Percentiles rank a stretch among this genome's conserved stretches.
Conservation (phyloP, 2,888 invertebrate species). For the Tortricodes alternella region DNA sequence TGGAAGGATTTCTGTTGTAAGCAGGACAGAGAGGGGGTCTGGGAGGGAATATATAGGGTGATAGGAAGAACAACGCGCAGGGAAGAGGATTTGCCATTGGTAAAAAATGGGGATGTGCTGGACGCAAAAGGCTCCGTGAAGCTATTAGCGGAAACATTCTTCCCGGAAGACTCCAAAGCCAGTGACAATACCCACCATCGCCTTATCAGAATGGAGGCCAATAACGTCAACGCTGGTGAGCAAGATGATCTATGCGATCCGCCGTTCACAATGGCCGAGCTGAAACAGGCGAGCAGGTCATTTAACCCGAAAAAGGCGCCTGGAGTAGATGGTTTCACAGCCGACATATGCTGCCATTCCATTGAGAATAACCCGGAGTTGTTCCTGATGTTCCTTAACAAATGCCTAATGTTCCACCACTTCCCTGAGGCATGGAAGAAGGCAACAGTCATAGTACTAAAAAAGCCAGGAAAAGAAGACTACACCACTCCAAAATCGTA, state of each 20-base stretch:
- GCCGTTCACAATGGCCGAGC: neutral
- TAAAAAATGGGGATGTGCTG: neutral
- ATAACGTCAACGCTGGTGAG: neutral
- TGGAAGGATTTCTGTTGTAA: slow-evolving; percentile 28
- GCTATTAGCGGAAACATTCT: slow-evolving; percentile 5
- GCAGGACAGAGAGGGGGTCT: slow-evolving; percentile 27
- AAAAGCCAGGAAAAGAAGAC: neutral
- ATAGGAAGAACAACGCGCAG: slow-evolving; percentile 8
- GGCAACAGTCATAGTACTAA: neutral
- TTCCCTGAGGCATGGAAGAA: slow-evolving; percentile 1
- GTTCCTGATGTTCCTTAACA: neutral
- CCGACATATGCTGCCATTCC: neutral
- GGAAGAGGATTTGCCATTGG: slow-evolving; percentile 7
- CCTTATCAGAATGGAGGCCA: neutral
- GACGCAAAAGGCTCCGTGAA: neutral
- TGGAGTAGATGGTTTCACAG: neutral
- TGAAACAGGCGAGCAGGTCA: neutral
- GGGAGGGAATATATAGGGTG: slow-evolving; percentile 26
- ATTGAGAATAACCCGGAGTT: neutral
- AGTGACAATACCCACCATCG: neutral
- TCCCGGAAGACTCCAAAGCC: neutral
- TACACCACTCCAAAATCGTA: neutral
- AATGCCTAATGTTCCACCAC: neutral
- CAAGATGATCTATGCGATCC: neutral
- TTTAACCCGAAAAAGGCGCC: slow-evolving; percentile 6